These are phyloP conservation scores for Oscheius sp. DNA, from an alignment of 1,140 invertebrate genomes.

Conservation along the genomic window DNA sequence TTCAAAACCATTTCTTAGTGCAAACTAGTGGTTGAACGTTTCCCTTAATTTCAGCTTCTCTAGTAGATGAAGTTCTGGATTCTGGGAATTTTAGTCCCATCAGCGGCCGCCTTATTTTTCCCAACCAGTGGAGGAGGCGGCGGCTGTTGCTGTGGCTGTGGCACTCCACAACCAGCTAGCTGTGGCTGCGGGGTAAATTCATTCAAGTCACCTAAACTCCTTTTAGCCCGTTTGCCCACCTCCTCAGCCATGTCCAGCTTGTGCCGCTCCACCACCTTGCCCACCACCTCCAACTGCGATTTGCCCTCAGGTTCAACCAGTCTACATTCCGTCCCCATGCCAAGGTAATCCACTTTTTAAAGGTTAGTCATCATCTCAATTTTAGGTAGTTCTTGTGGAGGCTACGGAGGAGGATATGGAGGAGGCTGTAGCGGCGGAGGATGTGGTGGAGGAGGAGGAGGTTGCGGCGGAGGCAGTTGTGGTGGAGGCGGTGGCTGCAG, in stretches of 20 bases:
- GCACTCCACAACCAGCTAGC: constrained; percentile 27
- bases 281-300: constrained; percentile 24
- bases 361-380: not conserved
- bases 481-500: not conserved
- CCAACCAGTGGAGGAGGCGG: constrained; percentile 19
- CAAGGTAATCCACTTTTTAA: not conserved
- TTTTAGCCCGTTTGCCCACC: constrained; percentile 25
- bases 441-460: constrained; percentile 9
- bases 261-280: constrained; percentile 25
- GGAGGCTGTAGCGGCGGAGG: not conserved
- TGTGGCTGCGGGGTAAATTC: constrained; percentile 24
- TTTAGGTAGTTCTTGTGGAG: not conserved
- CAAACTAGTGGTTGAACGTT: too few species aligned
- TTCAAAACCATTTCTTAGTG: too few species aligned
- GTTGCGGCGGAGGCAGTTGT: not conserved
- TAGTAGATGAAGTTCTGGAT: not conserved
- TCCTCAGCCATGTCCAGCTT: constrained; percentile 24
- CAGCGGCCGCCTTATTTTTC: constrained; percentile 15
- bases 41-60: not conserved
- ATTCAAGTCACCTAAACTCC: not conserved
- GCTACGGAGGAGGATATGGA: not conserved
- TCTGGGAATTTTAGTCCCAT: not conserved
- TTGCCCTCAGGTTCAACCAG: constrained; percentile 32
- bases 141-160: constrained; percentile 34
- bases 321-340: constrained; percentile 15